Conservation (phyloP, 1,140 invertebrate genomes). For the Macrobrachium rosenbergii region DNA sequence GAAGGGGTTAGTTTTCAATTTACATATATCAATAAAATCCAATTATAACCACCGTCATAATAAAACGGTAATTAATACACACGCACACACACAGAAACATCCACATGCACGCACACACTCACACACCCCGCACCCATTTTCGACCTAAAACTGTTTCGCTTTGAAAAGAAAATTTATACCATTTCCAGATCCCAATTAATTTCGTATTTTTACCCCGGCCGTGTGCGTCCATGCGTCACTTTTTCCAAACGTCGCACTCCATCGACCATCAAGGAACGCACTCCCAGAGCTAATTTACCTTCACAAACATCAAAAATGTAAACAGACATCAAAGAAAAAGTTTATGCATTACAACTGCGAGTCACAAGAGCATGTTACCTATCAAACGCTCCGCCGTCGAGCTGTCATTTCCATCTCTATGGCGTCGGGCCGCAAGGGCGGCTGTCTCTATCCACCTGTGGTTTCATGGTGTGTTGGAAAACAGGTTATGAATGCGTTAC, state of each 20-base stretch:
- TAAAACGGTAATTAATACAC: neutral
- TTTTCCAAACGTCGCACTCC: neutral
- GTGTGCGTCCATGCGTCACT: constrained; percentile 9
- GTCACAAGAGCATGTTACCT: neutral
- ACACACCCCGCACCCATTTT: neutral
- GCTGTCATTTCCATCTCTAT: no score
- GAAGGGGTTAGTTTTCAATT: no score
- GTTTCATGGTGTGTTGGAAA: no score
- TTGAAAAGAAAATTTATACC: constrained; percentile 12
- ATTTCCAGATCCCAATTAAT: constrained; percentile 10
- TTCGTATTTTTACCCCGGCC: constrained; percentile 9
- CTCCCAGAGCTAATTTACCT: constrained; percentile 12
- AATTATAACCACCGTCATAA: no score
- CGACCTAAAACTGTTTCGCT: neutral
- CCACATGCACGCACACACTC: neutral
- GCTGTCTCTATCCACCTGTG: no score
- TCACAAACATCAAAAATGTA: constrained; percentile 28
- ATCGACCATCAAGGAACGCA: constrained; percentile 20
- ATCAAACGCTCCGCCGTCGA: neutral
- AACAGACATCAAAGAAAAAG: constrained; percentile 25
- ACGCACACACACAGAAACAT: neutral
- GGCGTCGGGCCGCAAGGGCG: no score
- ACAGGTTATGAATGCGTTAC: no score
- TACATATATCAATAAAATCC: no score
- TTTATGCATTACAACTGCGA: constrained; percentile 7